phyloP scores from a whole-genome alignment of 2,113 vertebrate species.

The Bubo blakistoni region DNA sequence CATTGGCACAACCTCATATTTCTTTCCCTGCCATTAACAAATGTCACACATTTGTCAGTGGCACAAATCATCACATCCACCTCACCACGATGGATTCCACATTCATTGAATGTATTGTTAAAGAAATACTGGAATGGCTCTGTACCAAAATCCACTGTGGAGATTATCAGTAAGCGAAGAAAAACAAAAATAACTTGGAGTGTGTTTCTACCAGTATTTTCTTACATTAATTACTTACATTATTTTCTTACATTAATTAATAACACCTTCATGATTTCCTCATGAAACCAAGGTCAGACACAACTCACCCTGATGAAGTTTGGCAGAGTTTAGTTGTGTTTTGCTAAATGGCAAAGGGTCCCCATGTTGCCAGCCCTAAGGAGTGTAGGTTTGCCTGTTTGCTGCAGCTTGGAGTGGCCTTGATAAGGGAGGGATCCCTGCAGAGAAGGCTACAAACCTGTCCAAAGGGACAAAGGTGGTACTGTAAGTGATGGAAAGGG shows the following conservation, averaged over 20 bases:
- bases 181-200: background rate
- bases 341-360: background rate
- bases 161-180: background rate
- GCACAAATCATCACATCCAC: background rate
- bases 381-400: background rate
- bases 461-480: too few species aligned
- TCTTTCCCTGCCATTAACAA: conserved; percentile 11
- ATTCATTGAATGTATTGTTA: background rate
- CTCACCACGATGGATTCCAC: background rate
- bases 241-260: background rate
- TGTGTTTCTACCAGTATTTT: background rate
- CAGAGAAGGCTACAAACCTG: rapidly evolving
- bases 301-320: background rate
- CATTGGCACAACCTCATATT: background rate
- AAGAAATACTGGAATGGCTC: background rate
- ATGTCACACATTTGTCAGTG: background rate
- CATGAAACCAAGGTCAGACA: background rate
- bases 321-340: background rate
- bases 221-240: background rate
- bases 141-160: background rate
- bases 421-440: background rate
- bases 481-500: background rate
- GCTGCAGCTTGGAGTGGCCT: background rate
- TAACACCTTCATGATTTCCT: background rate
- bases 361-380: rapidly evolving